Evolutionary conservation across 1,140 invertebrate species (phyloP).

Genomic region (Dreissena polymorpha): DNA sequence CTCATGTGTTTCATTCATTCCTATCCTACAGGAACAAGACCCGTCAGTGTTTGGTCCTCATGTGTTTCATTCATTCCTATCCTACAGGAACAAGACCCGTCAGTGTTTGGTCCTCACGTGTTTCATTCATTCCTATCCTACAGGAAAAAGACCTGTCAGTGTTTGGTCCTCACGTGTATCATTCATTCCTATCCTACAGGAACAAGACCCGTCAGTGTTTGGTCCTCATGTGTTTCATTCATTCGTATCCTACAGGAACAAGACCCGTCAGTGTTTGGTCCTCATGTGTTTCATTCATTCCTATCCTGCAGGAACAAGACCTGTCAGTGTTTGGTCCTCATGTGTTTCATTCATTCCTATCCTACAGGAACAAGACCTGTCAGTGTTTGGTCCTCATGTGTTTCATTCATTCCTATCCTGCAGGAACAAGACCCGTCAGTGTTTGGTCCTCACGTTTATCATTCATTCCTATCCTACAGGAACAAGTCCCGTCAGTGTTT

Average conservation of each 20-base stretch:
- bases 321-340: conserved; percentile 65
- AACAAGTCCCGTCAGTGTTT: conserved; percentile 74
- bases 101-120: conserved; percentile 58
- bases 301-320: too few species aligned
- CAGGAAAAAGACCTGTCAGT: conserved; percentile 74
- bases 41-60: conserved; percentile 65
- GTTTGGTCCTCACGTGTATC: conserved; percentile 59
- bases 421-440: conserved; percentile 74
- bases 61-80: too few species aligned
- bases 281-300: too few species aligned
- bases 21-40: too few species aligned
- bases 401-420: too few species aligned
- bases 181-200: too few species aligned
- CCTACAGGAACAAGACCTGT: conserved; percentile 77
- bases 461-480: too few species aligned
- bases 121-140: too few species aligned
- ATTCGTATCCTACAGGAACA: too few species aligned
- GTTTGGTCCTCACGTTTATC: conserved; percentile 60
- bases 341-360: too few species aligned
- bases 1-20: too few species aligned
- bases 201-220: conserved; percentile 74
- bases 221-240: conserved; percentile 50
- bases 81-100: conserved; percentile 77
- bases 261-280: conserved; percentile 71
- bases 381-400: conserved; percentile 58